Conservation (phyloP, 1,140 invertebrate species). For the Panagrolaimus sp. region DNA sequence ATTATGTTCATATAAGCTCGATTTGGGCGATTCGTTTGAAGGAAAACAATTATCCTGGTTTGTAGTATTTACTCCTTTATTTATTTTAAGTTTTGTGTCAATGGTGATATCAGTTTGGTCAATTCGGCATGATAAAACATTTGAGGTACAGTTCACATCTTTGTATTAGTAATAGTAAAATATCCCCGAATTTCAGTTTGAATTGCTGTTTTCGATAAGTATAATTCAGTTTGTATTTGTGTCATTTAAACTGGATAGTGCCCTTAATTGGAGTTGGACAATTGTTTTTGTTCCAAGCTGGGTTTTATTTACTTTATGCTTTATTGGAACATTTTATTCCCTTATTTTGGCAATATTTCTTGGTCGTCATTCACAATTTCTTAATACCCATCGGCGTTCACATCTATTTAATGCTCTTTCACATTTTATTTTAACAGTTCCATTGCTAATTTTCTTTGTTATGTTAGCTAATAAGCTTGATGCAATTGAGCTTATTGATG, state of each 20-base stretch:
- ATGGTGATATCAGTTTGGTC: conserved; percentile 41
- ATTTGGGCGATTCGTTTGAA: conserved; percentile 17
- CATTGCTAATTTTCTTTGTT: conserved; percentile 88
- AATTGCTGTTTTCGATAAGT: conserved; percentile 71
- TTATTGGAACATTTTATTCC: conserved; percentile 87
- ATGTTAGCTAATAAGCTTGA: conserved; percentile 88
- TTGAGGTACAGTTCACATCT: conserved; percentile 24
- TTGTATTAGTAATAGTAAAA: not conserved
- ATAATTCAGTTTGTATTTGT: conserved; percentile 93
- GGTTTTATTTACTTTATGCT: conserved; percentile 88
- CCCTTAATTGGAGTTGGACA: conserved; percentile 95
- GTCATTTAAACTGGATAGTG: conserved; percentile 80
- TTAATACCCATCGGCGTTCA: conserved; percentile 79
- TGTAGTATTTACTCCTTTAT: conserved; percentile 35
- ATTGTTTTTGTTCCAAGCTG: conserved; percentile 91
- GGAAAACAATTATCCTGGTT: conserved; percentile 31
- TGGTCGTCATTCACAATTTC: conserved; percentile 81
- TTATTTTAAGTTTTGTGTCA: conserved; percentile 31
- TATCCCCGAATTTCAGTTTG: conserved; percentile 40
- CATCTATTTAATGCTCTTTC: conserved; percentile 82
- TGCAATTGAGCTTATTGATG: conserved; percentile 64
- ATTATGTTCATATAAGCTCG: conserved; percentile 38
- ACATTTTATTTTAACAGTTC: conserved; percentile 88
- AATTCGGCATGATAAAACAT: conserved; percentile 40
- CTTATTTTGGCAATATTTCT: conserved; percentile 92